These are phyloP conservation scores for Crocuta crocuta DNA, from an alignment of 2,113 vertebrate species.

Conservation along the genomic window DNA sequence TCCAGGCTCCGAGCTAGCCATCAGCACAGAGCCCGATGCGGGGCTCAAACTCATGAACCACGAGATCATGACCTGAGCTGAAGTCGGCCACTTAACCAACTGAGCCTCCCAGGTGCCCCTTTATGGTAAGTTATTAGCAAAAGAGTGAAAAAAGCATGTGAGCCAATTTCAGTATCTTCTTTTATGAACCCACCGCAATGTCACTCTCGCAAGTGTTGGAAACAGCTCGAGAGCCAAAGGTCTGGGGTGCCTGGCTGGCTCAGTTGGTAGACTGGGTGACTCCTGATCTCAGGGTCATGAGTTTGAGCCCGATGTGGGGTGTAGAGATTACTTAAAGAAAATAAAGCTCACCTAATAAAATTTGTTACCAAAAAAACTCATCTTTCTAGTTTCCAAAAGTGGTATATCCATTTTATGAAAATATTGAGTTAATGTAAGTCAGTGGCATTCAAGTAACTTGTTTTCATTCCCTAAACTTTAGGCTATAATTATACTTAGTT, in stretches of 20 bases:
- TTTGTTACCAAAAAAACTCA: not conserved
- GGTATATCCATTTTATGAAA: not conserved
- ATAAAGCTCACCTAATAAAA: not conserved
- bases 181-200: not conserved
- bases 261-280: not conserved
- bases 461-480: not conserved
- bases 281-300: not conserved
- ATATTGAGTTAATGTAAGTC: not conserved
- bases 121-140: not conserved
- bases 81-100: no score
- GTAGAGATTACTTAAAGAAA: not conserved
- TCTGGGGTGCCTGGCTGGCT: not conserved
- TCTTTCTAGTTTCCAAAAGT: constrained; percentile 7
- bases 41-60: no score
- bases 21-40: no score
- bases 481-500: not conserved
- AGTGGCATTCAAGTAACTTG: not conserved
- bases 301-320: not conserved
- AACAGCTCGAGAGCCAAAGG: not conserved
- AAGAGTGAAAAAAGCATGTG: not conserved
- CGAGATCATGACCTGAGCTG: no score
- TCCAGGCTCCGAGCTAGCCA: no score
- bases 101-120: no score
- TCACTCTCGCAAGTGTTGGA: not conserved
- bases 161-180: not conserved